A percentile compares a stretch with the other conserved stretches of the same genome.
Conservation (phyloP, 1,140 invertebrate species). For the Drosophila sucinea region DNA sequence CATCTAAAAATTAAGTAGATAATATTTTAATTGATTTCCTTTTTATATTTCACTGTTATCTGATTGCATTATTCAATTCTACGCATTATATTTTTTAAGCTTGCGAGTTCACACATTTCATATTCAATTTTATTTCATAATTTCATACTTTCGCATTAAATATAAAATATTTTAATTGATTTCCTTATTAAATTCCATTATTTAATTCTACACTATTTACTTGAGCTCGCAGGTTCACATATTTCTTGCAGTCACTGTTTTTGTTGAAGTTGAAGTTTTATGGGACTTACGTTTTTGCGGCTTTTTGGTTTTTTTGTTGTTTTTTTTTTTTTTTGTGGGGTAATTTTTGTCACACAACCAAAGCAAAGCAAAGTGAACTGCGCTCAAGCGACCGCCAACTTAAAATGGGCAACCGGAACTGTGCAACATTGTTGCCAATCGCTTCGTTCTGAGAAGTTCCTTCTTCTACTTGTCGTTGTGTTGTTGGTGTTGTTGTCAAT, state of each 20-base stretch:
- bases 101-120: too few relatives aligned
- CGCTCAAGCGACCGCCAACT: constrained; percentile 33
- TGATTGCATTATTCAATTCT: too few relatives aligned
- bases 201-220: too few relatives aligned
- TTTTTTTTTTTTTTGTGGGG: background rate
- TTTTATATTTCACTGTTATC: too few relatives aligned
- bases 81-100: too few relatives aligned
- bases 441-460: constrained; percentile 16
- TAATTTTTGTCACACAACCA: constrained; percentile 58
- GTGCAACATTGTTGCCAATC: constrained; percentile 71
- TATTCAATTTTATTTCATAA: too few relatives aligned
- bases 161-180: background rate
- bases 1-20: too few relatives aligned
- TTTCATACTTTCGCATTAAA: too few relatives aligned
- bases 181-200: too few relatives aligned
- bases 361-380: constrained; percentile 3
- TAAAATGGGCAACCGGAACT: constrained; percentile 72
- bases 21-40: too few relatives aligned
- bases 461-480: constrained; percentile 16
- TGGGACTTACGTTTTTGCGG: constrained; percentile 54
- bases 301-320: background rate
- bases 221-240: background rate
- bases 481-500: constrained; percentile 71
- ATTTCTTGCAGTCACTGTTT: constrained; percentile 12
- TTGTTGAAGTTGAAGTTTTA: constrained; percentile 37